Evolutionary conservation across 2,113 vertebrate species (phyloP).

Genomic region (Laticauda colubrina): DNA sequence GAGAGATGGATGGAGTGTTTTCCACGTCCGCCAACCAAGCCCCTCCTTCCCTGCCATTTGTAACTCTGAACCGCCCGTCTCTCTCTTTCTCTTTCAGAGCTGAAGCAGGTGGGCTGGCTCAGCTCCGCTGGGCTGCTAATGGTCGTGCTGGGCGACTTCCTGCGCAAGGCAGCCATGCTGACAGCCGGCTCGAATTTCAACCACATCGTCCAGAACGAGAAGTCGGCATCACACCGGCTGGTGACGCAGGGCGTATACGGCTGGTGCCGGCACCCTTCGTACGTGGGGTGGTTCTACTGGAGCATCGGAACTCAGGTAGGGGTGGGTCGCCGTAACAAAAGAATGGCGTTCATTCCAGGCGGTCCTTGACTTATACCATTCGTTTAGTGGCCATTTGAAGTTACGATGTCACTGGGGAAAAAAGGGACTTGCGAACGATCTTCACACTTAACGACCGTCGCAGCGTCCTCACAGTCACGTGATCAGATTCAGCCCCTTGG

Average conservation of each 20-base stretch:
- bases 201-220: constrained; percentile 98
- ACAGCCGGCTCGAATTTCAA: constrained; percentile 98
- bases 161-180: constrained; percentile 94
- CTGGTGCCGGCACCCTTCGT: constrained; percentile 93
- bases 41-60: neutral
- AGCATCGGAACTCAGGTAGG: constrained; percentile 95
- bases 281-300: constrained; percentile 99
- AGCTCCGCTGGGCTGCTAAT: constrained; percentile 86
- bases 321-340: fast-evolving
- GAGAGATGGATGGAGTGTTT: too few relatives aligned
- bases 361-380: neutral
- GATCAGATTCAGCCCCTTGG: too few relatives aligned
- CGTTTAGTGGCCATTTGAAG: too few relatives aligned
- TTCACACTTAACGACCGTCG: too few relatives aligned
- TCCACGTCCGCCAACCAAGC: neutral
- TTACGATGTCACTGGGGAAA: too few relatives aligned
- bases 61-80: neutral
- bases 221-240: constrained; percentile 89
- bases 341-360: neutral
- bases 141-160: constrained; percentile 90
- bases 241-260: constrained; percentile 91
- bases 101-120: constrained; percentile 91
- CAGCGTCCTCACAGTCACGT: too few relatives aligned
- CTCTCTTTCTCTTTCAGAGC: constrained; percentile 68
- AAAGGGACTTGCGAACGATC: too few relatives aligned